Evolutionary conservation across 1,140 invertebrate genomes (phyloP).

Genomic region (Trachymyrmex cornetzi): DNA sequence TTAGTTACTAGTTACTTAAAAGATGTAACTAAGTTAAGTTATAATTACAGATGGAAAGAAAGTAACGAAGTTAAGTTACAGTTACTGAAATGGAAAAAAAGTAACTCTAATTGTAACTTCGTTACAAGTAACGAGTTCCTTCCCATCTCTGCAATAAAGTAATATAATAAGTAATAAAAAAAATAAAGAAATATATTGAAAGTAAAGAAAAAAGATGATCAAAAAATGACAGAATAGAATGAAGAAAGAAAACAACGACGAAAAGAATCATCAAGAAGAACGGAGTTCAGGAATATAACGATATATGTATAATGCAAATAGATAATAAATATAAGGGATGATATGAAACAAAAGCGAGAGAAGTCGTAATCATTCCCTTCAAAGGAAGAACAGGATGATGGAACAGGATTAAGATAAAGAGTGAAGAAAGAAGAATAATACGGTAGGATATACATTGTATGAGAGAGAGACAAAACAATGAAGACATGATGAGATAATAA

Average conservation of each 20-base stretch:
- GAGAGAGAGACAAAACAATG: neutral
- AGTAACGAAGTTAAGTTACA: too few relatives aligned
- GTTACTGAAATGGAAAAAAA: too few relatives aligned
- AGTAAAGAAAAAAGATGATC: neutral
- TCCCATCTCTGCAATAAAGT: too few relatives aligned
- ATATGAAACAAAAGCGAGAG: slow-evolving; percentile 17
- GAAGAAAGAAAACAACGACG: neutral
- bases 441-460: neutral
- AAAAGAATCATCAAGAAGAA: neutral
- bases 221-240: neutral
- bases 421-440: slow-evolving; percentile 22
- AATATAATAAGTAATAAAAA: too few relatives aligned
- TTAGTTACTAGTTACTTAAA: too few relatives aligned
- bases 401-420: slow-evolving; percentile 23
- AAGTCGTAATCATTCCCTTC: slow-evolving; percentile 24
- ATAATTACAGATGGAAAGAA: too few relatives aligned
- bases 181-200: neutral
- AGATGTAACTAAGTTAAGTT: too few relatives aligned
- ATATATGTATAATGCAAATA: neutral
- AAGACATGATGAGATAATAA: slow-evolving; percentile 34
- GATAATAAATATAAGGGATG: slow-evolving; percentile 27
- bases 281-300: neutral
- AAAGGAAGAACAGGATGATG: slow-evolving; percentile 37
- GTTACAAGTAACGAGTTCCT: too few relatives aligned
- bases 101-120: too few relatives aligned